Evolutionary conservation across 2,797 vertebrate genomes (phyloP), one percentile per base, ranked within the genome.

Genomic region (Hippopotamyrus pictus): DNA sequence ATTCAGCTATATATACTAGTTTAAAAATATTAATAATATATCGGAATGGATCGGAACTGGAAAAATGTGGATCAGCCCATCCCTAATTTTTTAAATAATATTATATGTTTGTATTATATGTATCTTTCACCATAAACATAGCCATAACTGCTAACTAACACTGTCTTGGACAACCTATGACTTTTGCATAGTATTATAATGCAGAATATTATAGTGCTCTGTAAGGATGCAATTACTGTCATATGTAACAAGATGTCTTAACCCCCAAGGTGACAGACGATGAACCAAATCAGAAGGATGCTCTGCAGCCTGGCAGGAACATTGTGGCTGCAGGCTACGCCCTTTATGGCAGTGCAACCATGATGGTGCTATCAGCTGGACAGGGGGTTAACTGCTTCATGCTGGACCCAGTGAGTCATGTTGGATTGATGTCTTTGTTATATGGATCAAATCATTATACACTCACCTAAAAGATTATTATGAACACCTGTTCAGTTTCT

Each of bases 331-430:
- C 98, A 2, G 98, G 98, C 44, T 99, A 99, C 0, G 98, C 98
- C 0, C 95, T 99, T 59, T 99, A 99, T 0, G 98, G 98, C 88
- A 99, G 98, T 50, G 98, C 98, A 92, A 99, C 98, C 69, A 98
- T 99, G 98, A 89, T 99, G 93, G 98, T 99, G 19, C 94, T 99
- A 0, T 98, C 97, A 90, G 97, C 96, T 0, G 96, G 96, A 0
- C 95, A 95, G 73, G 98, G 98, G 0, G 98, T 99, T 94, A 98
- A 99, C 94, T 97, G 98, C 93, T 99, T 99, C 94, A 99, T 99
- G 98, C 95, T 99, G 7, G 98, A 99, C 92, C 98, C 98, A 1
- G 98, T 99, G 94, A 96, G 96, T 92, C 14, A 11, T 86, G 33
- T 22, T 57, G 29, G 46, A 88, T 76, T 14, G 12, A 17, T 19